Percentiles rank a stretch among this genome's conserved stretches.
These are phyloP conservation scores for Leucozona laternaria DNA, from an alignment of 2,888 invertebrate genomes.

Conservation along the genomic window DNA sequence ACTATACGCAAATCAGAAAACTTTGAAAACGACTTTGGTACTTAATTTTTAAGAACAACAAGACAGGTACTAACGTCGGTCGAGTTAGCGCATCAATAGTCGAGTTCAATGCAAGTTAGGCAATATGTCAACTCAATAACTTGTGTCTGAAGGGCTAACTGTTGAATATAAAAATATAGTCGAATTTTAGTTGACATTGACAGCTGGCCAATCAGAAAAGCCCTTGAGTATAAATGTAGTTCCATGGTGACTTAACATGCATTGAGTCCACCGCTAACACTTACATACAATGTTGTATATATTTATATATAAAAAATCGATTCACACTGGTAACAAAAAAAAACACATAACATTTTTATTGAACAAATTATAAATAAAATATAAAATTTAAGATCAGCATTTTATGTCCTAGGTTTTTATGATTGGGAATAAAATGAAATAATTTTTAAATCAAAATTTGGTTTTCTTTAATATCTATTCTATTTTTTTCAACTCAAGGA, in stretches of 20 bases:
- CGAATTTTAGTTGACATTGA: not conserved
- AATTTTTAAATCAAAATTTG: conserved; percentile 35
- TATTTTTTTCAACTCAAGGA: not conserved
- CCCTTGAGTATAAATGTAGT: not conserved
- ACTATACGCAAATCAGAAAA: conserved; percentile 20
- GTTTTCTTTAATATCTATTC: conserved; percentile 6
- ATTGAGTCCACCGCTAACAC: not conserved
- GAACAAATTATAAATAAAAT: not conserved
- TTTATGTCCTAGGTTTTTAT: conserved; percentile 23
- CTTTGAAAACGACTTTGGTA: conserved; percentile 51
- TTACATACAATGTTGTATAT: conserved; percentile 5
- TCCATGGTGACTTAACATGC: not conserved
- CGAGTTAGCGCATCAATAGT: not conserved
- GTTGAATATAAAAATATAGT: too few species aligned
- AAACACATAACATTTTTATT: not conserved
- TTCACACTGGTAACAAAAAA: not conserved
- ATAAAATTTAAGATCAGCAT: conserved; percentile 1
- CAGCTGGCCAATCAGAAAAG: not conserved
- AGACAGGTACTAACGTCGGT: conserved; percentile 28
- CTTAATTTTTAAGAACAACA: conserved; percentile 47
- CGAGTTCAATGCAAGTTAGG: not conserved
- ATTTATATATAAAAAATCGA: conserved; percentile 4
- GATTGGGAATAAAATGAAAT: conserved; percentile 31
- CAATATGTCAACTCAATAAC: not conserved
- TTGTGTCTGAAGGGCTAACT: not conserved